A percentile compares a stretch with the other conserved stretches of the same genome.
Evolutionary conservation across 1,140 invertebrate species (phyloP).

Genomic region (Halictus rubicundus): DNA sequence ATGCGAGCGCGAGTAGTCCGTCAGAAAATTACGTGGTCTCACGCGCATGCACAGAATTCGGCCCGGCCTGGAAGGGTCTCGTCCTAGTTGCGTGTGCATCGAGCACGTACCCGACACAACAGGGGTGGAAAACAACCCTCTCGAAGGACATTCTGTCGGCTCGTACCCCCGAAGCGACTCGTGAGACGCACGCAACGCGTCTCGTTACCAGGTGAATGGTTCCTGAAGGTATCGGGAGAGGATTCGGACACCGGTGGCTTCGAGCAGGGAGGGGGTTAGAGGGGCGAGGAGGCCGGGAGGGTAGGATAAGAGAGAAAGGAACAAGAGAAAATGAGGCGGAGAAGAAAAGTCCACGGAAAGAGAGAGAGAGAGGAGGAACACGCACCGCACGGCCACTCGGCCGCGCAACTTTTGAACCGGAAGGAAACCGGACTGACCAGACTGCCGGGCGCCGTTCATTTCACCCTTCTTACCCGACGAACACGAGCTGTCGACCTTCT

Average conservation of each 20-base stretch:
- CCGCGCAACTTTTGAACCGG: constrained; percentile 66
- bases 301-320: not conserved
- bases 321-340: constrained; percentile 4
- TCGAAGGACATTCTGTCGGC: constrained; percentile 47
- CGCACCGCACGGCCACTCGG: constrained; percentile 52
- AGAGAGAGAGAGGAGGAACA: constrained; percentile 61
- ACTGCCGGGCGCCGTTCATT: constrained; percentile 74
- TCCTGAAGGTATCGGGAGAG: constrained; percentile 18
- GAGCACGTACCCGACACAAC: constrained; percentile 23
- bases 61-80: constrained; percentile 55
- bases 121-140: constrained; percentile 34
- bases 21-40: constrained; percentile 62
- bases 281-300: not conserved
- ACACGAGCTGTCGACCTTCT: constrained; percentile 43
- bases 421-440: constrained; percentile 72
- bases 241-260: constrained; percentile 2
- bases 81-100: constrained; percentile 52
- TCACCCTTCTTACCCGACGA: constrained; percentile 60
- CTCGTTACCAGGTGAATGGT: constrained; percentile 33
- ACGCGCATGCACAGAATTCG: constrained; percentile 61
- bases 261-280: not conserved
- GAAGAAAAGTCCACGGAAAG: constrained; percentile 47
- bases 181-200: constrained; percentile 62
- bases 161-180: constrained; percentile 37
- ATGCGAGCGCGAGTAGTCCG: constrained; percentile 21